phyloP scores from a whole-genome alignment of 2,797 vertebrate species.

The Acipenser oxyrinchus region DNA sequence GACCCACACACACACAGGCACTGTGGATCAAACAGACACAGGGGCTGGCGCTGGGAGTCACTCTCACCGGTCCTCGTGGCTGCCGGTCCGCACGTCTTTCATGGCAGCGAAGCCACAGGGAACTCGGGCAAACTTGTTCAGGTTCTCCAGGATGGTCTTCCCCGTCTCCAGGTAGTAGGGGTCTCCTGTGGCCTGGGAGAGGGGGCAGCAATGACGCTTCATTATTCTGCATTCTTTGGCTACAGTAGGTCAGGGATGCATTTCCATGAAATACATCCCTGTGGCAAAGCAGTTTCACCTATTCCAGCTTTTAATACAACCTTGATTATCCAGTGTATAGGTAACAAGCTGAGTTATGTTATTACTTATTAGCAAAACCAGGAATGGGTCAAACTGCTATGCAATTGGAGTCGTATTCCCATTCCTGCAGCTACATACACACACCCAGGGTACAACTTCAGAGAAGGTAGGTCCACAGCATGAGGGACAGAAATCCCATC shows the following conservation, averaged over 20 bases:
- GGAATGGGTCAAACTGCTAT: too few relatives aligned
- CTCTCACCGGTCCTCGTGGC: constrained; percentile 91
- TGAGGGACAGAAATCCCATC: too few relatives aligned
- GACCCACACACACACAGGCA: neutral
- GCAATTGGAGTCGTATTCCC: neutral
- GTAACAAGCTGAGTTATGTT: too few relatives aligned
- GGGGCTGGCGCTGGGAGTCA: neutral
- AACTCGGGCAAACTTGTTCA: constrained; percentile 95
- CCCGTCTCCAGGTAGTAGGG: constrained; percentile 95
- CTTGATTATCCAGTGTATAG: too few relatives aligned
- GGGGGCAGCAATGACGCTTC: neutral
- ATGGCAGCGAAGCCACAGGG: constrained; percentile 96
- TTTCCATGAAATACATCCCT: too few relatives aligned
- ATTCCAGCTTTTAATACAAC: too few relatives aligned
- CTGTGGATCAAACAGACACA: neutral
- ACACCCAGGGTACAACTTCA: neutral
- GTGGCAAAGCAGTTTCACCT: too few relatives aligned
- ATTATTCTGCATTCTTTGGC: too few relatives aligned
- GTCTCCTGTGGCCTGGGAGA: constrained; percentile 84
- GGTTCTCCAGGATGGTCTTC: constrained; percentile 92
- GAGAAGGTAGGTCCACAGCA: neutral
- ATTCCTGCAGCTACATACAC: neutral
- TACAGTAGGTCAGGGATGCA: too few relatives aligned
- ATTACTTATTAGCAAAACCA: too few relatives aligned
- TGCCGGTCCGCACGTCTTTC: constrained; percentile 96